Base-by-base conservation (phyloP, 2,113 vertebrate genomes). In the Engraulis encrasicolus region DNA sequence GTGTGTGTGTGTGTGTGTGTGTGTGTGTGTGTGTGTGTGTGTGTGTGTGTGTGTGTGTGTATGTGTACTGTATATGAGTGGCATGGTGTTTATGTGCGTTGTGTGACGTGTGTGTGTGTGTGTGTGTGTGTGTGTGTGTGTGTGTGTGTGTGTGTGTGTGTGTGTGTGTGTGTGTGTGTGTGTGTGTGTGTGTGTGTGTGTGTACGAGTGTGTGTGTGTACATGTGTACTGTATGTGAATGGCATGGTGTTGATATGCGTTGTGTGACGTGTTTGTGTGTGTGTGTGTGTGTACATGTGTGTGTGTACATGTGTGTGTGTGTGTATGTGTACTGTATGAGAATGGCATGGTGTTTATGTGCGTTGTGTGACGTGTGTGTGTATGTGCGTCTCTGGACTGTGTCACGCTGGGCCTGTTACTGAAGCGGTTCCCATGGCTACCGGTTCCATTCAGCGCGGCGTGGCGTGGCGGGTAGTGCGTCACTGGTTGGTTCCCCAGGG, bases 391-490 rank as follows among this genome's bases (percentile, higher is more conserved):
- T n/a, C n/a, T n/a, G n/a, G n/a, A n/a, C n/a, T n/a, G n/a, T n/a
- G n/a, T n/a, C n/a, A n/a, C n/a, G n/a, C n/a, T n/a, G 66, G 85
- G 79, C 85, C 78, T 50, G 78, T 80, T 78, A 50, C 9, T 19
- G 78, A 83, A 86, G 37, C 37, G 36, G 87, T 88, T 88, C 87
- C 85, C 78, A 86, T 86, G 80, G 85, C 81, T 86, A 88, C 85
- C 66, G 27, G 15, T 52, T 34, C n/a, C 66, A 61, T 86, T 48
- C 52, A 81, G 20, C 14, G 71, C 52, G 80, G 49, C n/a, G n/a
- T n/a, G n/a, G n/a, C n/a, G n/a, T n/a, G n/a, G n/a, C n/a, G n/a
- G n/a, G n/a, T n/a, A 50, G 54, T 82, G 12, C 87, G 83, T 88
- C 87, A 86, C 23, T n/a, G n/a, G n/a, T n/a, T 83, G 74, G 74